Evolutionary conservation across 1,140 invertebrate species (phyloP).

Genomic region (Sitophilus oryzae): DNA sequence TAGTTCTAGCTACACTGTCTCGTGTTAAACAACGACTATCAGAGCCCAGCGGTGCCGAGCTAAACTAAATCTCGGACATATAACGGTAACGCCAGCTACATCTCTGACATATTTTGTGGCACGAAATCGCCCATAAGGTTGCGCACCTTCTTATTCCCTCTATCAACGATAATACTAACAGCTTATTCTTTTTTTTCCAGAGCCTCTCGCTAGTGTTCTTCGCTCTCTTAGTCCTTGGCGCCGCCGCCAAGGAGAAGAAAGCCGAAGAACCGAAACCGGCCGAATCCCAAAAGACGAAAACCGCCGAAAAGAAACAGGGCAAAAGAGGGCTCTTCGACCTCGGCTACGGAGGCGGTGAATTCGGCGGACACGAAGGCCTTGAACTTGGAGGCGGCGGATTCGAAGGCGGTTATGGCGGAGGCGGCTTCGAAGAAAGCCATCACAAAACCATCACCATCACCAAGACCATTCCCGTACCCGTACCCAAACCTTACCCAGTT

Average conservation of each 20-base stretch:
- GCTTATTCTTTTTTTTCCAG: conserved; percentile 32
- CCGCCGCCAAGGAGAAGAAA: conserved; percentile 30
- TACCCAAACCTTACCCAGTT: conserved; percentile 38
- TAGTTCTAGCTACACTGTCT: too few species aligned
- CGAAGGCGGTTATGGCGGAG: conserved; percentile 13
- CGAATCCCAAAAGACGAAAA: conserved; percentile 13
- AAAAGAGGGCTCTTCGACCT: conserved; percentile 42
- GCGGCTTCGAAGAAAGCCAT: conserved; percentile 22
- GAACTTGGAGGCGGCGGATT: conserved; percentile 14
- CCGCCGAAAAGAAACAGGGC: conserved; percentile 35
- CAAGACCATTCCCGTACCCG: conserved; percentile 37
- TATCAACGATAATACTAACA: too few species aligned
- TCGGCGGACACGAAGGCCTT: conserved; percentile 27
- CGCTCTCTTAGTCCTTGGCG: conserved; percentile 31
- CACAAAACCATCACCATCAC: conserved; percentile 36
- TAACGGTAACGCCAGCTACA: too few species aligned
- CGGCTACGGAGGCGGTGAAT: conserved; percentile 33
- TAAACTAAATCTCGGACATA: too few species aligned
- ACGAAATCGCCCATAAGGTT: too few species aligned
- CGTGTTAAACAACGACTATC: too few species aligned
- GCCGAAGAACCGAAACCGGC: conserved; percentile 28
- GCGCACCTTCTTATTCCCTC: too few species aligned
- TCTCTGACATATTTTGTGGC: too few species aligned
- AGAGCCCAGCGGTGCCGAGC: too few species aligned
- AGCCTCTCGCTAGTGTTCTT: conserved; percentile 28